A percentile compares a stretch with the other conserved stretches of the same genome.
phyloP scores from a whole-genome alignment of 2,888 invertebrate genomes.

The Coremacera marginata region DNA sequence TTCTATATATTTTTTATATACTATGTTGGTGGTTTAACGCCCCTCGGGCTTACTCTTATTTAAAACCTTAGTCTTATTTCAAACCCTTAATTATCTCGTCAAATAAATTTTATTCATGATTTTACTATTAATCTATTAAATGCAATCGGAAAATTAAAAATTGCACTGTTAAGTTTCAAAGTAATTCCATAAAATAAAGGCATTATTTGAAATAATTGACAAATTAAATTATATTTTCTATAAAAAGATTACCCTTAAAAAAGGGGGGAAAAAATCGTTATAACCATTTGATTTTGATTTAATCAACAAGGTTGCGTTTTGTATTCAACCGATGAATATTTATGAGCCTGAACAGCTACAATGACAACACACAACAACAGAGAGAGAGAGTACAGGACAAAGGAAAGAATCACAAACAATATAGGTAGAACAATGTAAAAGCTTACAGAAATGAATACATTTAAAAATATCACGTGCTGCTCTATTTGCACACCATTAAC shows the following conservation, averaged over 20 bases:
- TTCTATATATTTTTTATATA: too few relatives aligned
- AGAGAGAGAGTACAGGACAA: background rate
- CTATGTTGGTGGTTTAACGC: too few relatives aligned
- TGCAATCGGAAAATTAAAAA: too few relatives aligned
- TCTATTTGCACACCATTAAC: constrained; percentile 1
- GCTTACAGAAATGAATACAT: constrained; percentile 49
- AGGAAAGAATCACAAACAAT: constrained; percentile 1
- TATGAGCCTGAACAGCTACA: background rate
- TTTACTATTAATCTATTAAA: too few relatives aligned
- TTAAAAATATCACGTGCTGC: constrained; percentile 36
- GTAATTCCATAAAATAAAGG: too few relatives aligned
- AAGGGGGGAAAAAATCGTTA: background rate
- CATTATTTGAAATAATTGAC: background rate
- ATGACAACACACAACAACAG: background rate
- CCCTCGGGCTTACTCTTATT: too few relatives aligned
- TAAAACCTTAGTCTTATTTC: too few relatives aligned
- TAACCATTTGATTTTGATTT: constrained; percentile 28
- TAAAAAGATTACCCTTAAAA: background rate
- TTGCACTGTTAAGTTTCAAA: too few relatives aligned
- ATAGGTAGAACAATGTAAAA: background rate
- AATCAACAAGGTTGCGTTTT: constrained; percentile 30
- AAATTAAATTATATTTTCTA: background rate
- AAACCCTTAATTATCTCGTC: too few relatives aligned
- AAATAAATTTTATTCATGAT: too few relatives aligned
- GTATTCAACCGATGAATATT: constrained; percentile 7